Percentiles rank a stretch among this genome's conserved stretches.
phyloP scores from a whole-genome alignment of 2,113 vertebrate species.

The Mungos mungo region DNA sequence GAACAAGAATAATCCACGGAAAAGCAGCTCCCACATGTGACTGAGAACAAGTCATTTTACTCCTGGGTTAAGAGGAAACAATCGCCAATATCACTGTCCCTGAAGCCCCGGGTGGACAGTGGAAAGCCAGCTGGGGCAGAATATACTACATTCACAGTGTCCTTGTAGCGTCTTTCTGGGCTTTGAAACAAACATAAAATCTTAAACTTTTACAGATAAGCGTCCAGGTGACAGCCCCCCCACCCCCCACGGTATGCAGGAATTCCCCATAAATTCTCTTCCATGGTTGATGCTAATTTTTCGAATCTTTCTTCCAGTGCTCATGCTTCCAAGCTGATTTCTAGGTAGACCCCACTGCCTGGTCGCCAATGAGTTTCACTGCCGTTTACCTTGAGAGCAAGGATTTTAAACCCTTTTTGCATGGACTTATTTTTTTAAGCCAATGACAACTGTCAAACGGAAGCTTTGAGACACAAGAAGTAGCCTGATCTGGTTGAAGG shows the following conservation, averaged over 20 bases:
- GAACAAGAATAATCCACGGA: neutral
- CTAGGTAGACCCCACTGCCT: neutral
- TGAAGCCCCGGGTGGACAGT: fast-evolving
- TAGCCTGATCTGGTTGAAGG: neutral
- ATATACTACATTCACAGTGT: neutral
- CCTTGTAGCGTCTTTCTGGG: neutral
- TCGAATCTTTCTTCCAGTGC: neutral
- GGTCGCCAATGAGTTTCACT: neutral
- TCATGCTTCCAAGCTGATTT: neutral
- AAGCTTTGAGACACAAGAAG: neutral
- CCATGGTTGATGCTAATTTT: neutral
- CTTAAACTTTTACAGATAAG: neutral
- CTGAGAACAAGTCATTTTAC: neutral
- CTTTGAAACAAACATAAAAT: neutral
- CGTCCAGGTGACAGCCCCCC: too few species aligned
- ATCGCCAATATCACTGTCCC: neutral
- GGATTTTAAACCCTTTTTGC: neutral
- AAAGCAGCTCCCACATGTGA: neutral
- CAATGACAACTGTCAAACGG: neutral
- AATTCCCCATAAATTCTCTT: neutral
- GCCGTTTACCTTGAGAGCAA: neutral
- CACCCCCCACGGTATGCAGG: fast-evolving
- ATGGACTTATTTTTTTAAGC: neutral
- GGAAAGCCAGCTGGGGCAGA: neutral
- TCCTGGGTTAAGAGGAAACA: neutral